phyloP scores from a whole-genome alignment of 2,888 invertebrate genomes.

The Ophion obscuratus region DNA sequence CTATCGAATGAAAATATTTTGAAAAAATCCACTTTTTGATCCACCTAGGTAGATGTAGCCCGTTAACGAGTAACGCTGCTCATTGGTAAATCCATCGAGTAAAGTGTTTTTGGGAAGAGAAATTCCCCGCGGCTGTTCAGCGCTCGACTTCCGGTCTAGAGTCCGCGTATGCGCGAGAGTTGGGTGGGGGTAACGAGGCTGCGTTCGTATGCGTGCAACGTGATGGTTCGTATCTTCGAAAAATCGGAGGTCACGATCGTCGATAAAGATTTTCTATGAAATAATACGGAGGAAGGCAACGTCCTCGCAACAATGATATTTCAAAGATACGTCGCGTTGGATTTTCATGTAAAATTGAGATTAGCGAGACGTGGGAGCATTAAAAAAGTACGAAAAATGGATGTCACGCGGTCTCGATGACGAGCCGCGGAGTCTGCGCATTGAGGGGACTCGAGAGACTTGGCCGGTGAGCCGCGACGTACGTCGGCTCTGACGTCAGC shows the following conservation, averaged over 20 bases:
- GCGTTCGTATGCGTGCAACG: conserved; percentile 51
- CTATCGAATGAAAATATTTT: no score
- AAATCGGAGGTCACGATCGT: conserved; percentile 68
- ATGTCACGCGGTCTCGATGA: conserved; percentile 76
- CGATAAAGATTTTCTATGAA: conserved; percentile 51
- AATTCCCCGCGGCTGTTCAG: background rate
- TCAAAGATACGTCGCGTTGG: background rate
- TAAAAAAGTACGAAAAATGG: conserved; percentile 70
- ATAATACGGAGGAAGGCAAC: conserved; percentile 41
- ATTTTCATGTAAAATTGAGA: conserved; percentile 25
- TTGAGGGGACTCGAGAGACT: conserved; percentile 66
- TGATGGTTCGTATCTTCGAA: conserved; percentile 63
- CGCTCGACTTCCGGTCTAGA: conserved; percentile 20
- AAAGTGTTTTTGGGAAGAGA: background rate
- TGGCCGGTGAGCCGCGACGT: conserved; percentile 85
- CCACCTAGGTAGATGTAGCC: no score
- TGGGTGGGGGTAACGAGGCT: conserved; percentile 34
- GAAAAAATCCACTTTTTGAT: no score
- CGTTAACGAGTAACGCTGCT: background rate
- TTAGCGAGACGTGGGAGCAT: background rate
- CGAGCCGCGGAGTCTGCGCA: conserved; percentile 67
- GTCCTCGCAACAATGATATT: conserved; percentile 30
- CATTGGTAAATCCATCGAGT: background rate
- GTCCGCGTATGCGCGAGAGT: background rate
- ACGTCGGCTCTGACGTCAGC: conserved; percentile 86